Percentiles rank a stretch among this genome's conserved stretches.
These are phyloP conservation scores for Geothlypis trichas DNA, from an alignment of 2,113 vertebrate species.

Conservation along the genomic window DNA sequence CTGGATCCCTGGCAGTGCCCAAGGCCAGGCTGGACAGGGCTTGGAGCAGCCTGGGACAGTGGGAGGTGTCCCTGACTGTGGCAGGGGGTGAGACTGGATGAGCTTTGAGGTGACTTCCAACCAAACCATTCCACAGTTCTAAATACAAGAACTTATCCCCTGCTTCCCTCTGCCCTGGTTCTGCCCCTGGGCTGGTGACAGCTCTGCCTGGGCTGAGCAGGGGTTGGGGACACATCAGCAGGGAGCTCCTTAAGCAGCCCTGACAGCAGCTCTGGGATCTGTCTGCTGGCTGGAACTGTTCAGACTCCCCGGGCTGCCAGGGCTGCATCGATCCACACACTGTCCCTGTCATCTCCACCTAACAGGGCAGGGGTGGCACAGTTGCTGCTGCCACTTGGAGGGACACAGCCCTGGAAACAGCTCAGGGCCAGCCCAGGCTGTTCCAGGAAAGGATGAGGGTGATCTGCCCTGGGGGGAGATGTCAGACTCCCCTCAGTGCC, in stretches of 20 bases:
- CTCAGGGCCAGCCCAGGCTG: not conserved
- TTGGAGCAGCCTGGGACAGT: not conserved
- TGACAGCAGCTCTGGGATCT: not conserved
- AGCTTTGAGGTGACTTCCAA: not conserved
- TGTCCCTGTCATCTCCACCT: not conserved
- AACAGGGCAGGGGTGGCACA: not conserved
- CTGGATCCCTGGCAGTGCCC: not conserved
- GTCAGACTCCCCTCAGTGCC: not conserved
- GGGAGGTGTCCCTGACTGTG: not conserved
- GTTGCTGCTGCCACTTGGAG: not conserved
- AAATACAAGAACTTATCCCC: not conserved
- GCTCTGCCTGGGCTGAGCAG: not conserved
- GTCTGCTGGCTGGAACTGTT: not conserved
- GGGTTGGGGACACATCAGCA: not conserved
- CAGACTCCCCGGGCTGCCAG: not conserved
- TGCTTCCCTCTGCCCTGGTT: not conserved
- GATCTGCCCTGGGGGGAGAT: not conserved
- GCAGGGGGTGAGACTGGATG: rapidly evolving
- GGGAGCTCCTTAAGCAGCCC: not conserved
- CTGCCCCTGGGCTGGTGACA: not conserved
- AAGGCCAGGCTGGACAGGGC: rapidly evolving
- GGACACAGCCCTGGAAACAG: rapidly evolving
- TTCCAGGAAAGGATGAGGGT: not conserved
- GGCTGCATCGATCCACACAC: not conserved
- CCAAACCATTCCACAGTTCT: not conserved